Base-by-base conservation (phyloP, 2,888 invertebrate species). In the Acleris holmiana region DNA sequence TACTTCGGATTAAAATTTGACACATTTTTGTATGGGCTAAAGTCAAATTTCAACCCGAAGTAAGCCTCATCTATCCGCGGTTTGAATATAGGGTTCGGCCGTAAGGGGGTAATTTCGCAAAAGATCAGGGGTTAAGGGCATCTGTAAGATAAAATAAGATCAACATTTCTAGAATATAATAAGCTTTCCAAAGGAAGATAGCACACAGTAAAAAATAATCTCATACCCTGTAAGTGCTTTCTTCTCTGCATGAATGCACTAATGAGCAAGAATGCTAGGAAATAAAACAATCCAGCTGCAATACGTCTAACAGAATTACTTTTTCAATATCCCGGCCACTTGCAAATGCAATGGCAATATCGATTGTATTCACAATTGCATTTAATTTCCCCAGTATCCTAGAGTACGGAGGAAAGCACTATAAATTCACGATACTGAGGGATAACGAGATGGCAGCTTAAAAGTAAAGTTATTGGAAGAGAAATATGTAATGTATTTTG, bases 291-390 rank as follows among this genome's bases (percentile, higher is more conserved):
- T 44, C 2, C 44, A n/a, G 17, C 17, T n/a, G 6, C 17, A 44
- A 17, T 17, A 15, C 44, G 15, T n/a, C 44, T 40, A 40, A 40
- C 40, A 40, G 53, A 40, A 35, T 35, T 53, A 53, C 53, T 15
- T 40, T 40, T 53, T 40, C 19, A 53, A 53, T 53, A 55, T 44
- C 54, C 7, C 21, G 4, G 44, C 10, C 0, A 40, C 41, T 44
- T 7, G 44, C 35, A 55, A 60, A 60, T 48, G 59, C 65, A 44
- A 55, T 49, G 46, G 75, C 76, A 77, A 82, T 80, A 81, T 82
- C 83, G 80, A 86, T 86, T 79, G 75, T 67, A 80, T 74, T 78
- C 81, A 83, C 83, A 85, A 87, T 86, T 84, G 83, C 85, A 78
- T 83, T 80, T 86, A 87, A 86, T 87, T 87, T 78, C 77, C 77